phyloP scores from a whole-genome alignment of 23 tunicate species.

The Styela clava region DNA sequence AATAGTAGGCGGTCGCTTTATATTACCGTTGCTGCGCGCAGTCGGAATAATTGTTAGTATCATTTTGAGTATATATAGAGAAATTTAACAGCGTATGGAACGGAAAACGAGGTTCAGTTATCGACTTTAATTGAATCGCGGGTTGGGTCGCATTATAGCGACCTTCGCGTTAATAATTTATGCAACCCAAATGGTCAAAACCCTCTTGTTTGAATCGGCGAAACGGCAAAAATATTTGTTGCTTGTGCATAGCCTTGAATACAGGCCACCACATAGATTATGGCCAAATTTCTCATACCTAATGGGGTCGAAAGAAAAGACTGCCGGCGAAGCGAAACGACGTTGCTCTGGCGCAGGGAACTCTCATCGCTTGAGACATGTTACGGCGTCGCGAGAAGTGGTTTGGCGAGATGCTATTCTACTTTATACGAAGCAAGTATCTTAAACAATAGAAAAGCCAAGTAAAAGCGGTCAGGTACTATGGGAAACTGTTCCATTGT shows the following conservation, averaged over 20 bases:
- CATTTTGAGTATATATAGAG: too few species aligned
- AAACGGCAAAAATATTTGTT: too few species aligned
- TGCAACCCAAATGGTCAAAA: too few species aligned
- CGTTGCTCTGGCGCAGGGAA: not conserved
- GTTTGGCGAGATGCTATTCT: not conserved
- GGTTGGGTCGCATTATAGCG: too few species aligned
- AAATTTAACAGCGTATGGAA: too few species aligned
- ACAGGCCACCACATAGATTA: not conserved
- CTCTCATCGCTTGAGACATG: not conserved
- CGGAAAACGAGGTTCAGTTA: too few species aligned
- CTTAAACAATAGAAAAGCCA: not conserved
- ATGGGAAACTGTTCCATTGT: not conserved
- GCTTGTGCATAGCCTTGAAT: not conserved
- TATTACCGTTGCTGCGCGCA: too few species aligned
- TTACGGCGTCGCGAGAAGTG: constrained; percentile 7
- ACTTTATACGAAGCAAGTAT: not conserved
- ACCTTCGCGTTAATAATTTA: too few species aligned
- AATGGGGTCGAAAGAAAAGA: constrained; percentile 6
- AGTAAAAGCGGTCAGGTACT: not conserved
- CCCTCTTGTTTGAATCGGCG: too few species aligned
- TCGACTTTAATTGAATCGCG: too few species aligned
- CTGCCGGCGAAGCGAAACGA: constrained; percentile 20
- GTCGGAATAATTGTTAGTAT: too few species aligned
- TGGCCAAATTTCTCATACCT: not conserved
- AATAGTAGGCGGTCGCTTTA: too few species aligned